Evolutionary conservation across 2,888 invertebrate genomes (phyloP).

Genomic region (Euphydryas editha): DNA sequence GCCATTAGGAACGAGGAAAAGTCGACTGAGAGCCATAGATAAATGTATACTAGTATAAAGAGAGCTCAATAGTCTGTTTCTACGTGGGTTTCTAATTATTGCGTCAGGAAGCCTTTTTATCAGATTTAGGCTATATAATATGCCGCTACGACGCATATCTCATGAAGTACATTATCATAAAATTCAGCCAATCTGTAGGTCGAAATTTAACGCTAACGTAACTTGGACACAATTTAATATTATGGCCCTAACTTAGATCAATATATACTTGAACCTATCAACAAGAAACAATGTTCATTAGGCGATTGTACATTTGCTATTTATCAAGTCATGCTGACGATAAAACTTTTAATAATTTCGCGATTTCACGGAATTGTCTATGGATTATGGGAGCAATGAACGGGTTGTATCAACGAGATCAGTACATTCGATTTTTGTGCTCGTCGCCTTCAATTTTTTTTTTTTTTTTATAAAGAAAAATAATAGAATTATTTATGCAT

Average conservation of each 20-base stretch:
- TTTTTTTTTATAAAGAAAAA: constrained; percentile 4
- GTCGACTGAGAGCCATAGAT: neutral
- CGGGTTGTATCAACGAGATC: constrained; percentile 31
- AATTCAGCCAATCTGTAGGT: no score
- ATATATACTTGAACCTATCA: constrained; percentile 32
- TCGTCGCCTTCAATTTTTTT: neutral
- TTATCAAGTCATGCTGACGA: constrained; percentile 28
- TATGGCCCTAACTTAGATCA: neutral
- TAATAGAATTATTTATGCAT: neutral
- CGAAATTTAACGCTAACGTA: neutral
- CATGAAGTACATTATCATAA: no score
- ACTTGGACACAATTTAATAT: neutral
- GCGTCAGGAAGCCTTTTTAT: no score
- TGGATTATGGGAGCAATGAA: constrained; percentile 35
- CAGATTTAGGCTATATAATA: no score
- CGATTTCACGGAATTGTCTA: constrained; percentile 36
- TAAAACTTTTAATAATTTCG: constrained; percentile 30
- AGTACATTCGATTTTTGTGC: constrained; percentile 24
- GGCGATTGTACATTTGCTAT: constrained; percentile 1
- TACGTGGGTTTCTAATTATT: no score
- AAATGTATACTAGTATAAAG: neutral
- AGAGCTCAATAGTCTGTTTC: no score
- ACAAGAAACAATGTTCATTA: constrained; percentile 7
- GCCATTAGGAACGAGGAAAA: neutral
- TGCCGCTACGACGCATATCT: no score